A percentile compares a stretch with the other conserved stretches of the same genome.
These are phyloP conservation scores for Nannoperca obscura DNA, from an alignment of 2,797 vertebrate species.

Conservation along the genomic window DNA sequence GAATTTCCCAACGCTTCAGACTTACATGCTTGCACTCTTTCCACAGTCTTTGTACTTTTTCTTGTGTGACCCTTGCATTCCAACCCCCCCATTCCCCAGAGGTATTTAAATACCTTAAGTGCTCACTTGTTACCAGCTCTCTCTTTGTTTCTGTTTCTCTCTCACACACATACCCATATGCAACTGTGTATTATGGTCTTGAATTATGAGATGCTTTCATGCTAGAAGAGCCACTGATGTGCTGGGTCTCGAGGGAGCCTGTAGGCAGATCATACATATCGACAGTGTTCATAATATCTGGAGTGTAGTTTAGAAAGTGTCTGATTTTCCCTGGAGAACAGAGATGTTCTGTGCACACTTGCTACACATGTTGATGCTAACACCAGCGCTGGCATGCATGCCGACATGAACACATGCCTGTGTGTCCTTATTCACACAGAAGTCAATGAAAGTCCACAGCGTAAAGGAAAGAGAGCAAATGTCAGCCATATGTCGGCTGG, in stretches of 20 bases:
- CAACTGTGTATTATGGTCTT: constrained; percentile 12
- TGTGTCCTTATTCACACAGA: constrained; percentile 62
- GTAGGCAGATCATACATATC: constrained; percentile 31
- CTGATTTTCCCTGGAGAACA: constrained; percentile 56
- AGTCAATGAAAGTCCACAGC: constrained; percentile 60
- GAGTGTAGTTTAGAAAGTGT: constrained; percentile 15
- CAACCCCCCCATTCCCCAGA: constrained; percentile 45
- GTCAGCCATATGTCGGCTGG: constrained; percentile 69
- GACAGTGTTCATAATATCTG: constrained; percentile 11
- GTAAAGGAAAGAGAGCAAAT: constrained; percentile 60
- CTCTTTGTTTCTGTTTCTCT: constrained; percentile 18
- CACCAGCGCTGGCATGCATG: constrained; percentile 37
- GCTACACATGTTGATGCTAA: constrained; percentile 60
- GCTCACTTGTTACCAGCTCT: constrained; percentile 45
- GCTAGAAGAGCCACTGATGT: constrained; percentile 20
- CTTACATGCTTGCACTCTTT: background rate
- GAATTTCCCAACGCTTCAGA: constrained; percentile 28
- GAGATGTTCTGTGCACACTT: constrained; percentile 45
- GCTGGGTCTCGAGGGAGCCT: constrained; percentile 33
- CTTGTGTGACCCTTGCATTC: constrained; percentile 63
- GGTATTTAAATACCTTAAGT: constrained; percentile 71
- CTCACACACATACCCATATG: constrained; percentile 2
- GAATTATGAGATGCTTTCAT: constrained; percentile 38
- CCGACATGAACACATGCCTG: constrained; percentile 55
- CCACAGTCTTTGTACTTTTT: constrained; percentile 51